Evolutionary conservation across 2,888 invertebrate species (phyloP).

Genomic region (Volucella inflata): DNA sequence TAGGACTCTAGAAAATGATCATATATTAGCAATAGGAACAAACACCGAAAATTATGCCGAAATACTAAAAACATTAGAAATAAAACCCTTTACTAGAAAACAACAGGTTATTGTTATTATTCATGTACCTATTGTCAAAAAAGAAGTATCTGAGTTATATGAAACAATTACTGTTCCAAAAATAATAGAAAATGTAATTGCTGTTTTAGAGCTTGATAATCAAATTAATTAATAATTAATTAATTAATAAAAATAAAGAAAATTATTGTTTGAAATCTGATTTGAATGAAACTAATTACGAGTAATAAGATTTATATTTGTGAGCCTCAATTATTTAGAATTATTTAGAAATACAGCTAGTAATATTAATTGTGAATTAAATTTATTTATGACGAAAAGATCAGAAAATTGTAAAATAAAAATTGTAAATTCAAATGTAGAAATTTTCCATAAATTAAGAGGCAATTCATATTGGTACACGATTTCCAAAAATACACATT

Average conservation of each 20-base stretch:
- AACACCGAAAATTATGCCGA: not conserved
- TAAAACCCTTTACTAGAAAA: too few species aligned
- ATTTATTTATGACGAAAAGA: slow-evolving; percentile 20
- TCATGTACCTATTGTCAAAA: too few species aligned
- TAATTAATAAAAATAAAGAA: too few species aligned
- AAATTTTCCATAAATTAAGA: slow-evolving; percentile 23
- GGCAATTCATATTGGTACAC: not conserved
- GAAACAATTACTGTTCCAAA: too few species aligned
- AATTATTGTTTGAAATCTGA: too few species aligned
- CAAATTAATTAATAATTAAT: too few species aligned
- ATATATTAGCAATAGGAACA: not conserved
- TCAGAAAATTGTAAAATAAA: slow-evolving; percentile 20
- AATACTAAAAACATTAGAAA: too few species aligned
- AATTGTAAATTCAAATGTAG: slow-evolving; percentile 8
- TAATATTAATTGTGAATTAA: slow-evolving; percentile 13
- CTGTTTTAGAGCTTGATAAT: too few species aligned
- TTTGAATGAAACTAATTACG: slow-evolving; percentile 1
- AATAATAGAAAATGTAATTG: too few species aligned
- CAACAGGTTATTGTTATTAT: too few species aligned
- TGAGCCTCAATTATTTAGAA: too few species aligned
- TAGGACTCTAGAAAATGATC: not conserved
- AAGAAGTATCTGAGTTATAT: too few species aligned
- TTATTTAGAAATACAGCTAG: slow-evolving; percentile 2
- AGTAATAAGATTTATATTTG: not conserved
- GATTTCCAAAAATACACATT: slow-evolving; percentile 10